Evolutionary conservation across 2,797 vertebrate species (phyloP), one percentile per base, ranked within the genome.

Genomic region (Garrulus glandarius): DNA sequence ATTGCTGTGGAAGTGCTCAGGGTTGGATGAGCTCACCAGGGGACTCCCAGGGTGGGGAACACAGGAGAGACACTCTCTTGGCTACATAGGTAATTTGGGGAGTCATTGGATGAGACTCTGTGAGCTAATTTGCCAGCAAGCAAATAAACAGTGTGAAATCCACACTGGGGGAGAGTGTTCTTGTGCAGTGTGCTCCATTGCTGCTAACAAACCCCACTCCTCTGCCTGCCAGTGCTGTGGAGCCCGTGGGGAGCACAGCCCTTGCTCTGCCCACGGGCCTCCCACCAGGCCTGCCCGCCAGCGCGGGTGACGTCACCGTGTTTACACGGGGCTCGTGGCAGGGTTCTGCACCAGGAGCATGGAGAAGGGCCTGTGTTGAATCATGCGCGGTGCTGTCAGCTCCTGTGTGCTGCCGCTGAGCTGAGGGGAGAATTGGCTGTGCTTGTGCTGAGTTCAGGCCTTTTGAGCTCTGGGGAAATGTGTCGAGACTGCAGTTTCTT

Each of bases 291-390:
- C 52, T 27, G 69, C 61, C 61, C 15, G 7, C 1, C 56, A 11
- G 55, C 23, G 39, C 3, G 5, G 64, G 61, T 84, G 95, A 84
- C 27, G 27, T 95, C 95, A 71, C 61, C 11, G 6, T 96, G 96
- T 96, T 96, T 96, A 96, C 95, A 65, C 36, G 56, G 81, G 72
- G 96, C 94, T 89, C 61, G 16, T 93, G 96, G 94, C 95, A 49
- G 44, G 67, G 87, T 16, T 92, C 89, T 52, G 57, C 32, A 53
- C 47, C 76, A 29, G 94, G 90, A 90, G 78, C 24, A 84, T 70
- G 94, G 86, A 69, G 94, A 93, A 78, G 80, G 91, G 85, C 92
- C 84, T 55, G 60, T 34, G 63, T 34, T 71, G 94, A 87, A 87
- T 91, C 93, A 57, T 61, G 93, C 47, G 29, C 70, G 61, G 39